phyloP scores from a whole-genome alignment of 2,797 vertebrate species.

The Tiaroga cobitis region DNA sequence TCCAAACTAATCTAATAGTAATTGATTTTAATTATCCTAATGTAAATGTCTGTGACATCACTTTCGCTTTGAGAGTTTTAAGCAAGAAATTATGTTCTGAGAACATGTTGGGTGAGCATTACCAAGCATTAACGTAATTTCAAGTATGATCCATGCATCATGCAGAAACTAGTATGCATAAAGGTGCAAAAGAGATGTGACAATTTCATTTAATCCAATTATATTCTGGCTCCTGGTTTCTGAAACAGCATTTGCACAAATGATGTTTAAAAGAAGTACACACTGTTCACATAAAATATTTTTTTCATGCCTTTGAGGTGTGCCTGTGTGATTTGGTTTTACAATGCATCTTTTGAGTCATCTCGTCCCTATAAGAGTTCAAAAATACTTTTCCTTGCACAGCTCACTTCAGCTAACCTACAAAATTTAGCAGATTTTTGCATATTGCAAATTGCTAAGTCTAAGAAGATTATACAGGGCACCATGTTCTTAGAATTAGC shows the following conservation, averaged over 20 bases:
- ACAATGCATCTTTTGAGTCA: neutral
- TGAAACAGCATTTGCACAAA: conserved; percentile 27
- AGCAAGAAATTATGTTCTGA: conserved; percentile 67
- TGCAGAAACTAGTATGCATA: conserved; percentile 36
- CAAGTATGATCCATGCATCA: conserved; percentile 30
- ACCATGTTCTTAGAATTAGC: neutral
- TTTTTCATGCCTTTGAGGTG: neutral
- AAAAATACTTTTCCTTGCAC: neutral
- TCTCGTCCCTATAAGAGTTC: neutral
- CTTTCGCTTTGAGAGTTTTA: conserved; percentile 59
- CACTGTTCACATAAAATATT: conserved; percentile 6
- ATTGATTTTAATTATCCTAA: conserved; percentile 81
- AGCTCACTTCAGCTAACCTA: neutral
- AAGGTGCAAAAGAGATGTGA: conserved; percentile 34
- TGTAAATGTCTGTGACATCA: conserved; percentile 70
- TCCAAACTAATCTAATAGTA: conserved; percentile 69
- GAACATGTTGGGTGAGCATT: conserved; percentile 58
- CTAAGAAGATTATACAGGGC: neutral
- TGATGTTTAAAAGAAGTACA: conserved; percentile 5
- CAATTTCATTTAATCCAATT: conserved; percentile 29
- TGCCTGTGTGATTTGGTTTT: neutral
- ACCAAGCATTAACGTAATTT: conserved; percentile 54
- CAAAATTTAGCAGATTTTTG: neutral
- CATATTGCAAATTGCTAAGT: neutral
- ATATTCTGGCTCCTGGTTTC: conserved; percentile 22